Conservation (phyloP, 2,888 invertebrate genomes). For the Uropetala carovei region DNA sequence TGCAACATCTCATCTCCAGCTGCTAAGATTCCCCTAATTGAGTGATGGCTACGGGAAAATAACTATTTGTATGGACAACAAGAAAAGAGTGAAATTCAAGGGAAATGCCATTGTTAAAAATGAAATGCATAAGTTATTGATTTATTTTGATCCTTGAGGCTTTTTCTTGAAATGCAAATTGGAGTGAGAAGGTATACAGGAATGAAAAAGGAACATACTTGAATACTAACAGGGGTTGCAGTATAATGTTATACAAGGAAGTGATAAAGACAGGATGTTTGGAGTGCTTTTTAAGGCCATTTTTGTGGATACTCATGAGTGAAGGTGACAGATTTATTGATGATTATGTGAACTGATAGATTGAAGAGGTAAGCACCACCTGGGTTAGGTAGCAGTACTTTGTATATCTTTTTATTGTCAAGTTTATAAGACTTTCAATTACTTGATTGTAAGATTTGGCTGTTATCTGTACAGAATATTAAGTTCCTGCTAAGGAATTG, state of each 20-base stretch:
- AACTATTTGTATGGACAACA: background rate
- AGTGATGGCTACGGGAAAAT: conserved; percentile 20
- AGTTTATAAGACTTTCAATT: conserved; percentile 43
- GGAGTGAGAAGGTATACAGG: conserved; percentile 17
- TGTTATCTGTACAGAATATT: conserved; percentile 59
- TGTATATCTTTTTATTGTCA: background rate
- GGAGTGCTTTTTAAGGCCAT: background rate
- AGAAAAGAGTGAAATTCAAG: conserved; percentile 42
- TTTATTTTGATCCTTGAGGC: conserved; percentile 25
- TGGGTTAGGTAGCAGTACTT: conserved; percentile 44
- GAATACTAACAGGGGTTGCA: background rate
- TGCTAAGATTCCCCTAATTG: conserved; percentile 36
- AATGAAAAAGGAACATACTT: conserved; percentile 3
- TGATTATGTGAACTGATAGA: background rate
- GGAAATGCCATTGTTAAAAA: background rate
- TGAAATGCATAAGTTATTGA: conserved; percentile 21
- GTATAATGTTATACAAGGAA: conserved; percentile 13
- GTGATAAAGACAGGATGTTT: conserved; percentile 39
- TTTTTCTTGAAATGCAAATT: conserved; percentile 40
- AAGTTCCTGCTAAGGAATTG: conserved; percentile 58
- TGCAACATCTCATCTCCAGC: conserved; percentile 17
- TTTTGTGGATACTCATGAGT: background rate
- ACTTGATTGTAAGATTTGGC: conserved; percentile 47
- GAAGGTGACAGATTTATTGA: background rate
- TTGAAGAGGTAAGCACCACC: conserved; percentile 8